These are phyloP conservation scores for Ianthella basta DNA, from an alignment of 37 sponge, comb jelly and placozoan genomes.

Conservation along the genomic window DNA sequence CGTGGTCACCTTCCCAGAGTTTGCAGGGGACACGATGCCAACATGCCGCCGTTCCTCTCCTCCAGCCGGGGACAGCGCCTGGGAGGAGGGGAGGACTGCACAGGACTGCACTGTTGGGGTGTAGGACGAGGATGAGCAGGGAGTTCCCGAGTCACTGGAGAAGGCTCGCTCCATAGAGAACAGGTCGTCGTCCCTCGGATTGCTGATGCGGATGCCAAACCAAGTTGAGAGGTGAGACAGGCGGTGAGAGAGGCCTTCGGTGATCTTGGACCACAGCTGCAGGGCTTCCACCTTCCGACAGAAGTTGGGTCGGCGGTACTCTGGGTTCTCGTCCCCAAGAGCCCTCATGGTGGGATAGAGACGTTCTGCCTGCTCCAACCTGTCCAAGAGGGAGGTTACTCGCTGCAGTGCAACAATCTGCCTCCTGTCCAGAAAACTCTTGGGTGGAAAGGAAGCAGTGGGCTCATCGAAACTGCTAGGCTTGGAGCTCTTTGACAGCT, in stretches of 20 bases:
- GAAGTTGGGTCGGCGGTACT: conserved; percentile 49
- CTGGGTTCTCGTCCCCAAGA: conserved; percentile 48
- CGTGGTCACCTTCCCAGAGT: neutral
- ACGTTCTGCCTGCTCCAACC: conserved; percentile 49
- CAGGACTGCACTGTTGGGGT: neutral
- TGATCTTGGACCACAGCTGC: conserved; percentile 68
- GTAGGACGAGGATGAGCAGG: neutral
- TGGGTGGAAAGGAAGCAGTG: neutral
- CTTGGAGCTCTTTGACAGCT: too few species aligned
- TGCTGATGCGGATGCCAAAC: conserved; percentile 37
- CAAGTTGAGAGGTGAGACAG: conserved; percentile 47
- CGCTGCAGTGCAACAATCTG: conserved; percentile 40
- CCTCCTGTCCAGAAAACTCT: conserved; percentile 24
- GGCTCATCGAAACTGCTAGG: too few species aligned
- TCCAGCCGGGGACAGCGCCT: conserved; percentile 2
- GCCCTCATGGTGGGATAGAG: conserved; percentile 37
- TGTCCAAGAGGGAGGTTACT: conserved; percentile 34
- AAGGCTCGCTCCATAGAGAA: neutral
- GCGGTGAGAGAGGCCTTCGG: conserved; percentile 30
- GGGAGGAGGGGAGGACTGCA: conserved; percentile 11
- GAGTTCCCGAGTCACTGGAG: conserved; percentile 12
- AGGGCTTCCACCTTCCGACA: conserved; percentile 49
- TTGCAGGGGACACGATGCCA: neutral
- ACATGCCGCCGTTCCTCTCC: neutral
- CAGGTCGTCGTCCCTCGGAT: neutral